A percentile compares a stretch with the other conserved stretches of the same genome.
phyloP scores from a whole-genome alignment of 2,113 vertebrate species.

The Dasyurus viverrinus region DNA sequence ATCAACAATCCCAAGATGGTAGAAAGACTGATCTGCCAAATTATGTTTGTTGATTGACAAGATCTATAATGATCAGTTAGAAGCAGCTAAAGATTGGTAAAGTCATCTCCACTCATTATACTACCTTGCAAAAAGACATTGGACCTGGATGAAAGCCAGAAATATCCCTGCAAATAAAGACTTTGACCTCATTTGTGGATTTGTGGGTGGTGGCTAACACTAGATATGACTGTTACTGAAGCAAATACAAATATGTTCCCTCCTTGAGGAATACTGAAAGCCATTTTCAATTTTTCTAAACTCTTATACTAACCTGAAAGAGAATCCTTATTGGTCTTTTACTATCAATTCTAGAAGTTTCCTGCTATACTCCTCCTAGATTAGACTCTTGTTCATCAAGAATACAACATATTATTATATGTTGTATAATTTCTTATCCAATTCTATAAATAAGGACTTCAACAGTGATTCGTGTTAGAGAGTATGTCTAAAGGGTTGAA shows the following conservation, averaged over 20 bases:
- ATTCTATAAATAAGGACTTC: not conserved
- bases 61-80: not conserved
- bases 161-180: not conserved
- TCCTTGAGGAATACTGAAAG: not conserved
- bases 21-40: too few relatives aligned
- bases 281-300: not conserved
- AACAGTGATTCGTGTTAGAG: too few relatives aligned
- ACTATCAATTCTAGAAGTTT: not conserved
- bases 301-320: not conserved
- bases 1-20: not conserved
- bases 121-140: not conserved
- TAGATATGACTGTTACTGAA: not conserved
- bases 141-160: not conserved
- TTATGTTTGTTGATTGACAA: not conserved
- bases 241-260: not conserved
- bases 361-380: not conserved
- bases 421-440: too few relatives aligned
- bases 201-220: not conserved
- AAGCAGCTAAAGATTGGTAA: not conserved
- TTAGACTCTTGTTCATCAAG: not conserved
- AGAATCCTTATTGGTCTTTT: not conserved
- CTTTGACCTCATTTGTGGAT: not conserved
- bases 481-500: not conserved
- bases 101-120: not conserved
- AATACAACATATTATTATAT: too few relatives aligned